Evolutionary conservation across 2,113 vertebrate genomes (phyloP).

Genomic region (Sapayoa aenigma): DNA sequence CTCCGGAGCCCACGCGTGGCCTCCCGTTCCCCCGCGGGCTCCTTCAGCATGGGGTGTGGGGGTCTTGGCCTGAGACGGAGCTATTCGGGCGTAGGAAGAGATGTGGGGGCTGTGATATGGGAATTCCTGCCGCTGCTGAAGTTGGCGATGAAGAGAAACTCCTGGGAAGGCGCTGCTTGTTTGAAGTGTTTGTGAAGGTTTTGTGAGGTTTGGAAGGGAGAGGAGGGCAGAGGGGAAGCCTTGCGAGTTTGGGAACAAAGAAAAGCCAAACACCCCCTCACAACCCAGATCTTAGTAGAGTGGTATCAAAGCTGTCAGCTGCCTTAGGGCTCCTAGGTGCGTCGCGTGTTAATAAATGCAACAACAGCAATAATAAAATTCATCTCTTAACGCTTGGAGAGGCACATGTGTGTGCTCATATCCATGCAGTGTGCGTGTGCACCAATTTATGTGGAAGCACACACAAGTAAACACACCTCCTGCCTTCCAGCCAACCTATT

Average conservation of each 20-base stretch:
- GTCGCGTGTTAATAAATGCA: not conserved
- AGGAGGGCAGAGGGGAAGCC: no score
- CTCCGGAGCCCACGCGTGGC: not conserved
- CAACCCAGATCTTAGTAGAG: not conserved
- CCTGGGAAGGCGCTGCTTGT: fast-evolving
- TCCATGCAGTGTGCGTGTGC: not conserved
- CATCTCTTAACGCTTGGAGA: not conserved
- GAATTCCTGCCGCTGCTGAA: not conserved
- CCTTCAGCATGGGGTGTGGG: fast-evolving
- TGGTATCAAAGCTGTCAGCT: not conserved
- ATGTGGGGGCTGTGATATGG: fast-evolving
- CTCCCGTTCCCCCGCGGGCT: not conserved
- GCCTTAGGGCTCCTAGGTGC: not conserved
- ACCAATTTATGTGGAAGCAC: not conserved
- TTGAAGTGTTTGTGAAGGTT: not conserved
- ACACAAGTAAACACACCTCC: not conserved
- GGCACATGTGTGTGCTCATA: not conserved
- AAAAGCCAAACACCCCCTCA: not conserved
- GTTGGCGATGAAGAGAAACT: not conserved
- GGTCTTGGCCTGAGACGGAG: fast-evolving
- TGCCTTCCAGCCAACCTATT: not conserved
- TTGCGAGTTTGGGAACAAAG: constrained; percentile 32
- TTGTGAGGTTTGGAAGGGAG: not conserved
- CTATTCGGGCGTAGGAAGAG: no score
- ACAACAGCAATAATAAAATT: not conserved